A percentile compares a stretch with the other conserved stretches of the same genome.
These are phyloP conservation scores for Mactra quadrangularis DNA, from an alignment of 1,140 invertebrate genomes.

Conservation along the genomic window DNA sequence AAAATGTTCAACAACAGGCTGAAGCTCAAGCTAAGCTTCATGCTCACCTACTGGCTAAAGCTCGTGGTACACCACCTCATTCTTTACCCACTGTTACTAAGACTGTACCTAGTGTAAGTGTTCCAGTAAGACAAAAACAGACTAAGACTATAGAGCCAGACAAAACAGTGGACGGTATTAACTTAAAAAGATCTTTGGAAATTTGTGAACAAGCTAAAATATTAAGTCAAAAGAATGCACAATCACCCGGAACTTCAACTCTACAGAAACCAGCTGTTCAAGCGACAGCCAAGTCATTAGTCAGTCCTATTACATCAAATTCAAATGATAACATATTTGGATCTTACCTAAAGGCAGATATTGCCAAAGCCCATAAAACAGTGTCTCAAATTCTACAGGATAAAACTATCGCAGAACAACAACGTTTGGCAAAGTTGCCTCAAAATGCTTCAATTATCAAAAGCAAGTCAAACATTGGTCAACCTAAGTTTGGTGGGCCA, in stretches of 20 bases:
- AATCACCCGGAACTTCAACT: slow-evolving; percentile 12
- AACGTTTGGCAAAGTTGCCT: slow-evolving; percentile 29
- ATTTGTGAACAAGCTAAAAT: slow-evolving; percentile 90
- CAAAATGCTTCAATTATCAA: slow-evolving; percentile 29
- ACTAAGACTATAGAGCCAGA: slow-evolving; percentile 31
- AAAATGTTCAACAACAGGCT: slow-evolving; percentile 62
- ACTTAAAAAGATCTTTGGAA: slow-evolving; percentile 96
- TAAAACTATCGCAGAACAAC: slow-evolving; percentile 54
- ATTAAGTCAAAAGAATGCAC: slow-evolving; percentile 46
- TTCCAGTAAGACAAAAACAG: slow-evolving; percentile 60
- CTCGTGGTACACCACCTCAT: slow-evolving; percentile 35
- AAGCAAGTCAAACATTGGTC: slow-evolving; percentile 7
- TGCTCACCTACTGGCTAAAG: slow-evolving; percentile 60
- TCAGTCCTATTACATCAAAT: background rate
- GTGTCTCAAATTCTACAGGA: slow-evolving; percentile 55
- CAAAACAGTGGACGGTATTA: slow-evolving; percentile 87
- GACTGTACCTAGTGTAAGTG: slow-evolving; percentile 71
- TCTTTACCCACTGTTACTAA: slow-evolving; percentile 44
- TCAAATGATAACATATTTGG: slow-evolving; percentile 31
- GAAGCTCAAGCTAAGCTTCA: slow-evolving; percentile 58
- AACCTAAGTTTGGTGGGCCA: slow-evolving; percentile 10
- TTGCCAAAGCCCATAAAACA: slow-evolving; percentile 59
- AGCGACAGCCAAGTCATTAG: background rate
- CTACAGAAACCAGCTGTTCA: slow-evolving; percentile 42
- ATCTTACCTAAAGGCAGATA: slow-evolving; percentile 26